A percentile compares a stretch with the other conserved stretches of the same genome.
Conservation (phyloP, 1,140 invertebrate species). For the Alviniconcha marisindica region DNA sequence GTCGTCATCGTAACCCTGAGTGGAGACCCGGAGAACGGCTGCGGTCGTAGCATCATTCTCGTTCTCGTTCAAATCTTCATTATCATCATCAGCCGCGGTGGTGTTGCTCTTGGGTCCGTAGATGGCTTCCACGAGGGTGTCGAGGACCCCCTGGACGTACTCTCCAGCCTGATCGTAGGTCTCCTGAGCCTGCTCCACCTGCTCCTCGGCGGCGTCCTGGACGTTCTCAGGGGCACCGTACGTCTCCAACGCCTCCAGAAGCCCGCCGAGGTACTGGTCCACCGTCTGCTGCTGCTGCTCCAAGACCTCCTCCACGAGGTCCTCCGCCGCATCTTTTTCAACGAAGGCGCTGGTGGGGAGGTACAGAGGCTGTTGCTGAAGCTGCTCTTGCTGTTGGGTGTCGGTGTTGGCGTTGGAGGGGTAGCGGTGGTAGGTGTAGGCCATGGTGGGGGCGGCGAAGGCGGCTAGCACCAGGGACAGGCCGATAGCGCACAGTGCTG, state of each 20-base stretch:
- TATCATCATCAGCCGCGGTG: background rate
- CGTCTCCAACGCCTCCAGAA: background rate
- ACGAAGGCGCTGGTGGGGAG: too few species aligned
- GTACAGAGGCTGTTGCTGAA: too few species aligned
- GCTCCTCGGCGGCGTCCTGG: background rate
- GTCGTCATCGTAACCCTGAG: background rate
- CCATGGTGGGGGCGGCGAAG: too few species aligned
- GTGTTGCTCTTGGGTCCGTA: background rate
- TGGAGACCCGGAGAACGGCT: too few species aligned
- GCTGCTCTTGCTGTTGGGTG: too few species aligned
- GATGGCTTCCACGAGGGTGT: background rate
- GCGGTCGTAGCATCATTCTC: background rate
- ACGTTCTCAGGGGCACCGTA: background rate
- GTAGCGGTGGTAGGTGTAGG: too few species aligned
- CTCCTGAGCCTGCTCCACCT: background rate
- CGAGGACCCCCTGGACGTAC: background rate
- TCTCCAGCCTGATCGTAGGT: background rate
- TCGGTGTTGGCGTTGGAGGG: too few species aligned
- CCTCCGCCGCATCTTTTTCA: too few species aligned
- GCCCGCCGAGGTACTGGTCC: background rate
- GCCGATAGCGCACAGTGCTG: too few species aligned
- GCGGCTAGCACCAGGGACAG: too few species aligned
- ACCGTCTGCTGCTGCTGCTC: constrained; percentile 22
- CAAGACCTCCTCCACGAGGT: too few species aligned
- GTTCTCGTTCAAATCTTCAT: constrained; percentile 15